Evolutionary conservation across 2,797 vertebrate genomes (phyloP).

Genomic region (Muscicapa comitata): DNA sequence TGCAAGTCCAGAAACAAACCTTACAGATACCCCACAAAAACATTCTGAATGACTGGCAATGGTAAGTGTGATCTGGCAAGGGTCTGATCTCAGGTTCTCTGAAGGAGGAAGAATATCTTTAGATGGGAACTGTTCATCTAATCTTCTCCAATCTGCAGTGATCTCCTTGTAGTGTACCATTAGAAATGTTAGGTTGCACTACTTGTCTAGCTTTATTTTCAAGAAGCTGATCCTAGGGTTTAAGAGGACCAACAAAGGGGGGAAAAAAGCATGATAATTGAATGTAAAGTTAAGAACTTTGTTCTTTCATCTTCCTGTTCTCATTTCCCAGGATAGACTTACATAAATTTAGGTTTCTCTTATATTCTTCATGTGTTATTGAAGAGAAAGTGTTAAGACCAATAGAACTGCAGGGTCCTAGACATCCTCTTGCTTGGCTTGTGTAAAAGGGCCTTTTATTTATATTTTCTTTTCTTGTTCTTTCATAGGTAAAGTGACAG

Average conservation of each 20-base stretch:
- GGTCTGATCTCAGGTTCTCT: background rate
- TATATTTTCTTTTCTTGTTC: background rate
- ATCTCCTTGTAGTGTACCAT: background rate
- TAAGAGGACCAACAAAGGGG: background rate
- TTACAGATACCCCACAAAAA: background rate
- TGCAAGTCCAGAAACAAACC: background rate
- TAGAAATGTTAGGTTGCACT: background rate
- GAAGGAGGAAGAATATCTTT: background rate
- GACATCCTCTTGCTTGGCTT: background rate
- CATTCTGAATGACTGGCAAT: background rate
- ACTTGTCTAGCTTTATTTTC: background rate
- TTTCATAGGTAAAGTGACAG: constrained; percentile 70
- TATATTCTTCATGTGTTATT: background rate
- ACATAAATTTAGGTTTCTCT: background rate
- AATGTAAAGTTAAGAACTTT: background rate
- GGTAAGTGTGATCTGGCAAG: background rate
- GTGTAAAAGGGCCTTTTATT: background rate
- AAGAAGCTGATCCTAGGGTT: background rate
- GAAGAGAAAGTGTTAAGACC: background rate
- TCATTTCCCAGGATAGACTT: background rate
- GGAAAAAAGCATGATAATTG: background rate
- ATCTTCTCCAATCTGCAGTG: background rate
- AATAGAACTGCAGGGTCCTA: background rate
- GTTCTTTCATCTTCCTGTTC: background rate
- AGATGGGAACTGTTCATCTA: background rate